A percentile compares a stretch with the other conserved stretches of the same genome.
These are phyloP conservation scores for Zelleria hepariella DNA, from an alignment of 2,888 invertebrate genomes.

Conservation along the genomic window DNA sequence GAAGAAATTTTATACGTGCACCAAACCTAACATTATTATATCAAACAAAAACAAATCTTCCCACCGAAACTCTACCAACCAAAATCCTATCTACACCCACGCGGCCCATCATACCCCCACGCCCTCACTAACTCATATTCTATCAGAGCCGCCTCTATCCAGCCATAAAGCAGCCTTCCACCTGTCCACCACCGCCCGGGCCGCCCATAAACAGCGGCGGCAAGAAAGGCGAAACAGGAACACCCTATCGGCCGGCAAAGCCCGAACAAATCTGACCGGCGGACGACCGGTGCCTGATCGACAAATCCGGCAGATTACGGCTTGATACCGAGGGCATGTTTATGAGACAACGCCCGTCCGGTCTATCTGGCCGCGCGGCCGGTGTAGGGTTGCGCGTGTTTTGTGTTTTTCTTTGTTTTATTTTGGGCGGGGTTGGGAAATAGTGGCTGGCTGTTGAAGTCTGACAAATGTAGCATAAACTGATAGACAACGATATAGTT, in stretches of 20 bases:
- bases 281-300: conserved; percentile 68
- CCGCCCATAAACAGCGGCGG: conserved; percentile 49
- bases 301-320: conserved; percentile 72
- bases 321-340: conserved; percentile 68
- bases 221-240: conserved; percentile 66
- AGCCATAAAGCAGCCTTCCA: conserved; percentile 21
- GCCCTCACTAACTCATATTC: not conserved
- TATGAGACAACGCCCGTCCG: conserved; percentile 49
- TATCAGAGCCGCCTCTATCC: conserved; percentile 16
- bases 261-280: conserved; percentile 66
- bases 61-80: no score
- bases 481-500: no score
- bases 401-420: not conserved
- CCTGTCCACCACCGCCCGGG: conserved; percentile 34
- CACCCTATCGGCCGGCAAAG: conserved; percentile 57
- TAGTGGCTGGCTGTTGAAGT: not conserved
- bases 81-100: not conserved
- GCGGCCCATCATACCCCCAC: not conserved
- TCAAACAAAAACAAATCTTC: no score
- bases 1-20: no score
- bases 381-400: not conserved
- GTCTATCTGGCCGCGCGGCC: not conserved
- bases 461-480: no score
- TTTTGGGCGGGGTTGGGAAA: not conserved
- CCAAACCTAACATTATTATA: no score